Evolutionary conservation across 2,113 vertebrate genomes (phyloP).

Genomic region (Syrrhaptes paradoxus): DNA sequence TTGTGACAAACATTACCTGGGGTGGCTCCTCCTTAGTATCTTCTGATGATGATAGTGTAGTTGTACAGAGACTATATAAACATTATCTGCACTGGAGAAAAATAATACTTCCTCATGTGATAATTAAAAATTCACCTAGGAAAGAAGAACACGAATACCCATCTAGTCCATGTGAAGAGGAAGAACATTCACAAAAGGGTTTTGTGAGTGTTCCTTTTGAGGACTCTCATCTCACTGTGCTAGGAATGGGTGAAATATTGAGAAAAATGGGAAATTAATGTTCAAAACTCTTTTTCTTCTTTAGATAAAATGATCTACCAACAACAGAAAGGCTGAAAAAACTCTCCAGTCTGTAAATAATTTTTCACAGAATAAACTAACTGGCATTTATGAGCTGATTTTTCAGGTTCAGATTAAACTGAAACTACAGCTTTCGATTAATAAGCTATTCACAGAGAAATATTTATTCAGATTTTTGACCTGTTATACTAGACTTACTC

Average conservation of each 20-base stretch:
- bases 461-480: background rate
- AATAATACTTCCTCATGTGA: background rate
- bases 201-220: background rate
- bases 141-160: background rate
- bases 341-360: background rate
- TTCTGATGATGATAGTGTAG: background rate
- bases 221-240: background rate
- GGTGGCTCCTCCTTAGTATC: background rate
- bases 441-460: background rate
- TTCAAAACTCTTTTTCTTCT: background rate
- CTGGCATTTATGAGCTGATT: background rate
- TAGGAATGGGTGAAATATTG: background rate
- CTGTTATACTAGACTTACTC: background rate
- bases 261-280: background rate
- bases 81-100: background rate
- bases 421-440: background rate
- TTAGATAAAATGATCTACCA: background rate
- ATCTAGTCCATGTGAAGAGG: background rate
- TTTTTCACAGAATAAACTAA: background rate
- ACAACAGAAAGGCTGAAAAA: background rate
- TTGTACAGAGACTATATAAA: background rate
- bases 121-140: background rate
- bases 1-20: background rate
- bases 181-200: background rate
- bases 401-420: background rate